Evolutionary conservation across 2,113 vertebrate genomes (phyloP), one percentile per base, ranked within the genome.

Genomic region (Gambusia holbrooki): DNA sequence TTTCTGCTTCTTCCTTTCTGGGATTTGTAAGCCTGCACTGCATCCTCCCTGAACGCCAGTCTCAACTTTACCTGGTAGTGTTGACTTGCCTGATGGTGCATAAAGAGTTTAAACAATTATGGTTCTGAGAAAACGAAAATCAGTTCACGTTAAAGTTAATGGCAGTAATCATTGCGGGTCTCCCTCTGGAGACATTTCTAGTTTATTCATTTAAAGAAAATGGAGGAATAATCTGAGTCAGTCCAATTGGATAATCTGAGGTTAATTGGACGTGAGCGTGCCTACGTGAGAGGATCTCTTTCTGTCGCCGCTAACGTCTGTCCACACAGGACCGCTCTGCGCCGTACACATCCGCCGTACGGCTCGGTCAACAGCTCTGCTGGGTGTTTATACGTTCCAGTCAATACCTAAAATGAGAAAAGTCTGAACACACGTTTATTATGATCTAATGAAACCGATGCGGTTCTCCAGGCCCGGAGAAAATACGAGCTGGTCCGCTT

Each of bases 401-500:
- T 76, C 71, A 67, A n/a, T 61, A 67, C 65, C 61, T 81, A 45
- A 81, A 78, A 76, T 29, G 37, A 79, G 51, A 35, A 62, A 48
- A 58, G 60, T 58, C 35, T 61, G 66, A 74, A 37, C 37, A 61
- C 40, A 61, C 48, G 33, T 17, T 42, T 45, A 67, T 28, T 35
- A 45, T 62, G 60, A 33, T 0, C 28, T 45, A 51, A 82, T 79
- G 45, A 82, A 81, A 66, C 25, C 32, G 67, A 76, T 71, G 29
- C 40, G 14, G 61, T 62, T 28, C 65, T 32, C 12, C 37, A 75
- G 48, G 54, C 42, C 42, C 61, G 51, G 22, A 58, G 60, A 74
- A 82, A 78, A 71, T 65, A 68, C 61, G 66, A 25, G 71, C 68
- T 74, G 12, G 37, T 77, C 72, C 71, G 73, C 83, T 86, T 73